phyloP scores from a whole-genome alignment of 2,888 invertebrate genomes.

The Sinhomidia bicolor region DNA sequence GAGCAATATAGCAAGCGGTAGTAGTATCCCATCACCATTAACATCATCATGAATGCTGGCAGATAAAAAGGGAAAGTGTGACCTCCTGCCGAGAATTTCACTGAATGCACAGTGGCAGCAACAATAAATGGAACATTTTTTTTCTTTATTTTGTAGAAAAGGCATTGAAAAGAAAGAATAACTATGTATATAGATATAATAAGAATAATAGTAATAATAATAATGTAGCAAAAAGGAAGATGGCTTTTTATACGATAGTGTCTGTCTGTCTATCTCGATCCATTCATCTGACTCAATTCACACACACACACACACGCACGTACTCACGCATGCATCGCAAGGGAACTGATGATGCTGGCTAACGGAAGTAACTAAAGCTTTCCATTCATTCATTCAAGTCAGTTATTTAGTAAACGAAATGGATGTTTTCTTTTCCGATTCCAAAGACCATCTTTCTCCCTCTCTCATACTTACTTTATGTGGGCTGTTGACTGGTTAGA shows the following conservation, averaged over 20 bases:
- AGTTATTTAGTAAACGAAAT: slow-evolving; percentile 46
- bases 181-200: not conserved
- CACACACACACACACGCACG: not conserved
- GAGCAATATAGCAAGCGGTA: not conserved
- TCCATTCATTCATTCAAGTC: slow-evolving; percentile 30
- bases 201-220: slow-evolving; percentile 17
- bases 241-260: slow-evolving; percentile 53
- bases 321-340: not conserved
- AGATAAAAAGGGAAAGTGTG: slow-evolving; percentile 64
- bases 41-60: slow-evolving; percentile 19
- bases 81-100: slow-evolving; percentile 54
- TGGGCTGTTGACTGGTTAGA: not conserved
- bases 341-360: slow-evolving; percentile 4
- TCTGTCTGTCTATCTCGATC: slow-evolving; percentile 55
- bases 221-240: slow-evolving; percentile 24
- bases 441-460: not conserved
- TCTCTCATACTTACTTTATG: not conserved
- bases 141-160: not conserved
- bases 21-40: slow-evolving; percentile 7
- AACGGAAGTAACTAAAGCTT: slow-evolving; percentile 56
- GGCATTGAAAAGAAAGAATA: not conserved
- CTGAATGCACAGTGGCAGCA: slow-evolving; percentile 21
- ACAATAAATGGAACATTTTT: slow-evolving; percentile 33
- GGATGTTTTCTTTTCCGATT: slow-evolving; percentile 45
- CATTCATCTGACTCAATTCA: slow-evolving; percentile 55